These are phyloP conservation scores for Bergia sp. DNA, from an alignment of 92 coral and sea anemone genomes.

Conservation along the genomic window DNA sequence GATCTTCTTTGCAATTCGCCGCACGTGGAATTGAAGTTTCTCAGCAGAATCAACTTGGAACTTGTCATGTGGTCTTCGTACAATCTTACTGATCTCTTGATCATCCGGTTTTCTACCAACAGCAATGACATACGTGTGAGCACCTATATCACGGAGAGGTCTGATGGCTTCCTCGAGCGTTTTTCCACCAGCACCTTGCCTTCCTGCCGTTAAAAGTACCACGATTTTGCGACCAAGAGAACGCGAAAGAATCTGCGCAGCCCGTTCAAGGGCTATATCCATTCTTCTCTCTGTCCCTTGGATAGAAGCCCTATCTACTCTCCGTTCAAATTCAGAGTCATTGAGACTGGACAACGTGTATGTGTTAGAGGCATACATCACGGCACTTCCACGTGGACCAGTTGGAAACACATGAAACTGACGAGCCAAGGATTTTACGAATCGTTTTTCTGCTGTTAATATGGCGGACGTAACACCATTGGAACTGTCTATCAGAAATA, in stretches of 20 bases:
- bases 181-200: conserved; percentile 45
- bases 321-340: conserved; percentile 43
- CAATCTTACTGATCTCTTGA: conserved; percentile 48
- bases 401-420: conserved; percentile 44
- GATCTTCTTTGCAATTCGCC: conserved; percentile 42
- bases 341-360: conserved; percentile 23
- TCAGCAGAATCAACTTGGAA: conserved; percentile 27
- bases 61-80: conserved; percentile 27
- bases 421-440: conserved; percentile 64
- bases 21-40: conserved; percentile 23
- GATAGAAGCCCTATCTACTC: conserved; percentile 41
- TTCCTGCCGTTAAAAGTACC: conserved; percentile 58
- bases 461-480: conserved; percentile 54
- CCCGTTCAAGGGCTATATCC: conserved; percentile 65
- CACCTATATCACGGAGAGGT: conserved; percentile 64
- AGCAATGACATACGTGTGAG: conserved; percentile 63
- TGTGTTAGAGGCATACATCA: conserved; percentile 42
- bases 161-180: conserved; percentile 48
- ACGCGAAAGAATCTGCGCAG: conserved; percentile 52
- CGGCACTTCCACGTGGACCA: conserved; percentile 38
- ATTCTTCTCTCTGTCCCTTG: conserved; percentile 30
- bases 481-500: conserved; percentile 69
- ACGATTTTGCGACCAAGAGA: conserved; percentile 56
- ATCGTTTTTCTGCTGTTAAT: conserved; percentile 51
- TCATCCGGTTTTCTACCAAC: conserved; percentile 52